Conservation (phyloP, 2,113 vertebrate species). For the Alectura lathami region DNA sequence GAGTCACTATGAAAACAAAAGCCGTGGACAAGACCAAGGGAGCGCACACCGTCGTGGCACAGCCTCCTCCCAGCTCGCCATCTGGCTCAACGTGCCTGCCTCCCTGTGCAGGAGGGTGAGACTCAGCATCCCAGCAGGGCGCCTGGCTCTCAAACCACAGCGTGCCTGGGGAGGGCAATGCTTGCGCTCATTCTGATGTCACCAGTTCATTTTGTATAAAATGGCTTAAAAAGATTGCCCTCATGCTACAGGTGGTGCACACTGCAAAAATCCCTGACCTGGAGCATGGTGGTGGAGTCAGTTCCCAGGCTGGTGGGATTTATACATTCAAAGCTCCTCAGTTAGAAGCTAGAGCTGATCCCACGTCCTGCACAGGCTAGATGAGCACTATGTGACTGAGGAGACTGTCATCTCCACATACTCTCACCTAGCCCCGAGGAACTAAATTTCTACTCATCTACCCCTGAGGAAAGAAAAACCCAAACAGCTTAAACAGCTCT, state of each 20-base stretch:
- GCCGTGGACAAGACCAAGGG: background rate
- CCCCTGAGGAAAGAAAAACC: background rate
- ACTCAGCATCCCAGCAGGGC: accelerated
- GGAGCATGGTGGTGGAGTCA: background rate
- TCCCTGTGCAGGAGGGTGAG: accelerated
- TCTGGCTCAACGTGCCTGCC: background rate
- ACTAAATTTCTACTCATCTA: background rate
- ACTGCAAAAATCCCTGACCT: background rate
- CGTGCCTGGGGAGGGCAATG: background rate
- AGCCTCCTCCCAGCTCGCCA: accelerated
- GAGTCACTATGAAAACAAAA: background rate
- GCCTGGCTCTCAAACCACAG: background rate
- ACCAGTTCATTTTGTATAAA: background rate
- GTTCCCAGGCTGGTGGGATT: background rate
- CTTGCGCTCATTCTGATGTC: background rate
- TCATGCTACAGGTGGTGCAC: accelerated
- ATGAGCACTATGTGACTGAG: background rate
- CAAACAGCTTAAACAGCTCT: background rate
- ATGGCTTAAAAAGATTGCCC: background rate
- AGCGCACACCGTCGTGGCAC: background rate
- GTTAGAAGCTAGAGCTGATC: background rate
- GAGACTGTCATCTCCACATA: background rate
- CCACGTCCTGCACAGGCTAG: background rate
- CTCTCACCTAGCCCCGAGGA: background rate
- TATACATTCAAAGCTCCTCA: background rate